Base-by-base conservation (phyloP, 2,113 vertebrate species). In the Stegastes partitus region DNA sequence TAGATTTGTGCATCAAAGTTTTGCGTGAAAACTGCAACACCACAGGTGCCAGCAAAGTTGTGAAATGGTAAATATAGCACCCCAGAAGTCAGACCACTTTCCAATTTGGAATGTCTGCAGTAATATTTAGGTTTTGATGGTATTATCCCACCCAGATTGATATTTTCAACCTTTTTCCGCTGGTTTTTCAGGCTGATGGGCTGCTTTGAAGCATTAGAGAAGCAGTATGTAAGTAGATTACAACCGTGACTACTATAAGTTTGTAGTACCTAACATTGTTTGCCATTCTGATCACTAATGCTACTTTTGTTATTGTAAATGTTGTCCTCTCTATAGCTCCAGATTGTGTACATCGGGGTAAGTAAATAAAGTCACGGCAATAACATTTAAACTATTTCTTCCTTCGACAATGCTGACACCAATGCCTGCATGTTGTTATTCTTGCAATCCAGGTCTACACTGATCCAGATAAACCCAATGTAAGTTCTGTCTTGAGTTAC, bases 121-220 rank as follows among this genome's bases (percentile, higher is more conserved):
- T 39, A 15, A 79, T 37, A 23, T 59, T 55, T 6, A 57, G 39
- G 19, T 31, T 3, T 49, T 31, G 15, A 16, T 23, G 47, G 12
- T 44, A 4, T 21, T 77, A 56, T 68, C 12, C n/a, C 47, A 3
- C 10, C 15, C 11, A 51, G 34, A 42, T 10, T 56, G 23, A 50
- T 73, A 31, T 62, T 37, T 51, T 68, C 15, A 23, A 3, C 4
- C 14, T 42, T 26, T 14, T 11, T 11, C 11, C 34, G 4, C 25
- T 22, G 11, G 25, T 62, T 75, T 56, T 64, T 81, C 77, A 99
- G 97, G 98, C 94, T 99, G 94, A 94, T 97, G 86, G 98, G 98
- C 77, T 97, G 96, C 88, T 99, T 98, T 23, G 97, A 99, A 93
- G 98, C 97, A 73, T 88, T 99, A 76, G 95, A 99, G 89, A 99